Conservation (phyloP, 2,888 invertebrate species). For the Oscheius myriophilus region DNA sequence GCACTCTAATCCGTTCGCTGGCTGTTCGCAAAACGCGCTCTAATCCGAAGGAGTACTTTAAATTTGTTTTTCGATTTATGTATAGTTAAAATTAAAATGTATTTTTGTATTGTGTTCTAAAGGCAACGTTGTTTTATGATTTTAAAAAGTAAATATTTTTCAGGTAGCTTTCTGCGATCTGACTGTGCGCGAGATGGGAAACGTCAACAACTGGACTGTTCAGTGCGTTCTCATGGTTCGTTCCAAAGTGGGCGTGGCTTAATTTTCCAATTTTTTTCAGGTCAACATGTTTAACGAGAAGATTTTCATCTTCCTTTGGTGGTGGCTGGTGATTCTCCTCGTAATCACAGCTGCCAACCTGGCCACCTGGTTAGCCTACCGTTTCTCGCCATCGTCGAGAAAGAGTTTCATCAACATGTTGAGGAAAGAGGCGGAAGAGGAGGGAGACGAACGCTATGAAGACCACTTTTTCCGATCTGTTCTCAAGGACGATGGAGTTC, state of each 20-base stretch:
- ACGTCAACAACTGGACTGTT: conserved; percentile 61
- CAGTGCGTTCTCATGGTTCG: conserved; percentile 70
- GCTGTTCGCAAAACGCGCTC: too few relatives aligned
- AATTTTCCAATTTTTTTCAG: conserved; percentile 26
- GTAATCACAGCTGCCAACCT: conserved; percentile 56
- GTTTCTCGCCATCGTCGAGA: conserved; percentile 38
- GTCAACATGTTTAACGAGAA: conserved; percentile 70
- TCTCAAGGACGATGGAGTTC: conserved; percentile 52
- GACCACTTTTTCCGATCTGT: conserved; percentile 14
- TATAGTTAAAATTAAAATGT: too few relatives aligned
- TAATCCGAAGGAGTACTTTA: too few relatives aligned
- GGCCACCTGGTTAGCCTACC: conserved; percentile 52
- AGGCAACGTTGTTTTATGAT: too few relatives aligned
- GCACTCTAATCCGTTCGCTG: too few relatives aligned
- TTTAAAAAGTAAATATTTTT: too few relatives aligned
- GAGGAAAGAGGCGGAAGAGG: conserved; percentile 9
- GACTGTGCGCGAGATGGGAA: conserved; percentile 61
- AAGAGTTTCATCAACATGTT: conserved; percentile 42
- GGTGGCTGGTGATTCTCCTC: conserved; percentile 63
- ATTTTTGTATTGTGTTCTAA: too few relatives aligned
- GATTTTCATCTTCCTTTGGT: conserved; percentile 70
- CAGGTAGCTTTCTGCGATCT: conserved; percentile 69
- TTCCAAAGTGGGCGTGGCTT: conserved; percentile 8
- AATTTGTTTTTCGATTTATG: too few relatives aligned
- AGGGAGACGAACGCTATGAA: background rate